These are phyloP conservation scores for Tiliacea citrago DNA, from an alignment of 2,888 invertebrate genomes.

Conservation along the genomic window DNA sequence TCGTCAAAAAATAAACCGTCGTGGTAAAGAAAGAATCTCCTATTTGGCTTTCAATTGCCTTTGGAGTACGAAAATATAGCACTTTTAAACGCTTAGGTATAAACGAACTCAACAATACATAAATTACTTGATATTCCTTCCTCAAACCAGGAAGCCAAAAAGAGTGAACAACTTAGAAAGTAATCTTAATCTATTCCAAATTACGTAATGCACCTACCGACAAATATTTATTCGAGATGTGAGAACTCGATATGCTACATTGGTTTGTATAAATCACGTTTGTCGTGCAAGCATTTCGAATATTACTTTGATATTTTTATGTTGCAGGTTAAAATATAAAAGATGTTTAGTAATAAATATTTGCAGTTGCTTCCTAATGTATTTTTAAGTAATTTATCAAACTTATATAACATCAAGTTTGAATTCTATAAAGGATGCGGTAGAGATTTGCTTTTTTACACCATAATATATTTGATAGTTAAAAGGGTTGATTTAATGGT, in stretches of 20 bases:
- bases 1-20: background rate
- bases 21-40: background rate
- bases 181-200: conserved; percentile 47
- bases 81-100: background rate
- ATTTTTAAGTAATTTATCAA: conserved; percentile 25
- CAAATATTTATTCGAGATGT: conserved; percentile 60
- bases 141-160: conserved; percentile 26
- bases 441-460: background rate
- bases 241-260: conserved; percentile 48
- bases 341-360: conserved; percentile 15
- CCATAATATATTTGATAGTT: background rate
- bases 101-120: background rate
- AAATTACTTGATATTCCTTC: conserved; percentile 14
- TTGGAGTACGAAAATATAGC: background rate
- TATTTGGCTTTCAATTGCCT: background rate
- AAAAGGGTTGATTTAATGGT: too few species aligned
- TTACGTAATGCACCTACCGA: conserved; percentile 45
- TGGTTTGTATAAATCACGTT: conserved; percentile 55
- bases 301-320: conserved; percentile 35
- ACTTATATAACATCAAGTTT: background rate
- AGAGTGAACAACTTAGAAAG: conserved; percentile 32
- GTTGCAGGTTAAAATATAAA: conserved; percentile 24
- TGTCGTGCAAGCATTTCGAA: conserved; percentile 37
- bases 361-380: conserved; percentile 20
- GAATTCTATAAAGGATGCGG: background rate